Conservation (phyloP, 2,113 vertebrate species). For the Nothoprocta perdicaria region DNA sequence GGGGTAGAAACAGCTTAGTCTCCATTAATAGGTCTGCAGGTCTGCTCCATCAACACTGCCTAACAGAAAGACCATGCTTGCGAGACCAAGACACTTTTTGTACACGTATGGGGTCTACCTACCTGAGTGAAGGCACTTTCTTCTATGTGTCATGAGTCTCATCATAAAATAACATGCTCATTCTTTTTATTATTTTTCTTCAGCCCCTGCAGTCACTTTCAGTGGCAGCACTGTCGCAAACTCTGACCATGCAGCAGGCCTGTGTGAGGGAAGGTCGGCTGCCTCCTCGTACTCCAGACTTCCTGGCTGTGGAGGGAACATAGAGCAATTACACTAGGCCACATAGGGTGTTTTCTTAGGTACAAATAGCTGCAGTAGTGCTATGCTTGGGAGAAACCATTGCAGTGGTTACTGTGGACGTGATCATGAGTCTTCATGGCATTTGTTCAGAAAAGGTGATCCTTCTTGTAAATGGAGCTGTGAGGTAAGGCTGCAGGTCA, state of each 20-base stretch:
- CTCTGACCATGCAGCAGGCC: fast-evolving
- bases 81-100: no score
- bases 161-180: fast-evolving
- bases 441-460: neutral
- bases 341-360: neutral
- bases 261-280: neutral
- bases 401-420: neutral
- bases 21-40: neutral
- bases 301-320: neutral
- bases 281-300: neutral
- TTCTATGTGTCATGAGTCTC: neutral
- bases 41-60: fast-evolving
- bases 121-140: neutral
- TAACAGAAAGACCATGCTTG: fast-evolving
- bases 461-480: neutral
- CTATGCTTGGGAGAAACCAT: neutral
- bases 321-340: neutral
- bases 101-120: neutral
- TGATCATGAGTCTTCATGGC: neutral
- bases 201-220: fast-evolving
- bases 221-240: neutral
- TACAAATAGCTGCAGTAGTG: neutral
- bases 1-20: neutral
- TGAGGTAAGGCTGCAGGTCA: neutral
- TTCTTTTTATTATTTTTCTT: neutral